These are phyloP conservation scores for Pseudococcus viburni DNA, from an alignment of 2,888 invertebrate genomes.

Conservation along the genomic window DNA sequence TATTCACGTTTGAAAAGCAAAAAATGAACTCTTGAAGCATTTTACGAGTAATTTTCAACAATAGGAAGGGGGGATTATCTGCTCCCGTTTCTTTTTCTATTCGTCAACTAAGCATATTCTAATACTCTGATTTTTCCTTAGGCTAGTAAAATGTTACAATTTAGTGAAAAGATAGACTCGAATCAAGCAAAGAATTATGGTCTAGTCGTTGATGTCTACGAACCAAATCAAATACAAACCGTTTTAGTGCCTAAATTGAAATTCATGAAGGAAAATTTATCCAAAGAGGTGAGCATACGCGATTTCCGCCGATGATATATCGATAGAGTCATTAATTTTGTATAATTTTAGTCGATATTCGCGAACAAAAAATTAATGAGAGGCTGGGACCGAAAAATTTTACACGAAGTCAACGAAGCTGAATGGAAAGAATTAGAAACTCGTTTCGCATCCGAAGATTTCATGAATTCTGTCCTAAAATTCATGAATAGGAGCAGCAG, in stretches of 20 bases:
- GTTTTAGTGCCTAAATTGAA: conserved; percentile 35
- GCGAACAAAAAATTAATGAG: conserved; percentile 58
- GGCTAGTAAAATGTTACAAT: conserved; percentile 56
- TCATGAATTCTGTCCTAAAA: background rate
- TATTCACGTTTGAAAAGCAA: no score
- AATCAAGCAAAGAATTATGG: conserved; percentile 60
- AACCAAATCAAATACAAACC: conserved; percentile 38
- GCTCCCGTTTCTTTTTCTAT: background rate
- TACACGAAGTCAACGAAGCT: conserved; percentile 58
- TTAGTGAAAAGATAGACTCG: conserved; percentile 53
- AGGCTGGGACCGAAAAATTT: conserved; percentile 26
- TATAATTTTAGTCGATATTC: conserved; percentile 35
- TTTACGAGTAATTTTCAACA: no score
- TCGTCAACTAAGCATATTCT: background rate
- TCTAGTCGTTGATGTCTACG: conserved; percentile 44
- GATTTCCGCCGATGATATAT: background rate
- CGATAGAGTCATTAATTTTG: background rate
- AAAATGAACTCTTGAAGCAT: no score
- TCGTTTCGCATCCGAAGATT: conserved; percentile 49
- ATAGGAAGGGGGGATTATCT: no score
- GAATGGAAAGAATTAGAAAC: conserved; percentile 55
- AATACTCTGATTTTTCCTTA: background rate
- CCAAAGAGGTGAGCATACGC: background rate
- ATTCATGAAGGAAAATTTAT: conserved; percentile 11
- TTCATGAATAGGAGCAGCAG: conserved; percentile 37